Conservation (phyloP, 2,113 vertebrate genomes). For the Colistium nudipinnis region DNA sequence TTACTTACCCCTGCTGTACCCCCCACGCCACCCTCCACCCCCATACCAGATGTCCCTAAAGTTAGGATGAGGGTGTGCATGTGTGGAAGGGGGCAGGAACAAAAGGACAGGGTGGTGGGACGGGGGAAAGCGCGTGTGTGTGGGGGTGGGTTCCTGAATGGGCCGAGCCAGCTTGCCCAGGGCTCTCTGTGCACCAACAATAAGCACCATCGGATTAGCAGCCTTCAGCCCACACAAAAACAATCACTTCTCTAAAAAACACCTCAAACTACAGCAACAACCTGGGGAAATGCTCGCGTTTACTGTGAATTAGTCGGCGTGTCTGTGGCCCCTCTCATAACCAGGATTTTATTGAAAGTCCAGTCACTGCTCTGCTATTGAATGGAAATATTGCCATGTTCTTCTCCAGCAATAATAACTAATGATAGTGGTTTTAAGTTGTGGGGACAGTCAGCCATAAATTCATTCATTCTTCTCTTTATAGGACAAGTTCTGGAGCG, state of each 20-base stretch:
- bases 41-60: constrained; percentile 79
- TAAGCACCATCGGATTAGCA: constrained; percentile 75
- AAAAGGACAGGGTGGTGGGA: constrained; percentile 56
- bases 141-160: constrained; percentile 51
- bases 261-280: constrained; percentile 37
- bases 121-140: constrained; percentile 14
- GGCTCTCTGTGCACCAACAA: constrained; percentile 66
- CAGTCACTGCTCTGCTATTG: constrained; percentile 1
- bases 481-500: background rate
- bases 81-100: constrained; percentile 51
- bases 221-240: constrained; percentile 54
- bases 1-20: constrained; percentile 24
- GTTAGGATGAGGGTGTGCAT: constrained; percentile 61
- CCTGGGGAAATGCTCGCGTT: constrained; percentile 9
- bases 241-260: constrained; percentile 11
- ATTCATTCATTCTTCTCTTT: background rate
- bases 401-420: background rate
- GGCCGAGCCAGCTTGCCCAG: constrained; percentile 63
- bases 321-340: constrained; percentile 4
- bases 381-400: background rate
- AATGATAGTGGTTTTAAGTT: background rate
- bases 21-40: background rate
- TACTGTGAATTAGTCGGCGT: constrained; percentile 8
- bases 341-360: background rate
- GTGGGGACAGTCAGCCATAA: background rate